Base-by-base conservation (phyloP, 2,888 invertebrate species). In the Acronicta psi region DNA sequence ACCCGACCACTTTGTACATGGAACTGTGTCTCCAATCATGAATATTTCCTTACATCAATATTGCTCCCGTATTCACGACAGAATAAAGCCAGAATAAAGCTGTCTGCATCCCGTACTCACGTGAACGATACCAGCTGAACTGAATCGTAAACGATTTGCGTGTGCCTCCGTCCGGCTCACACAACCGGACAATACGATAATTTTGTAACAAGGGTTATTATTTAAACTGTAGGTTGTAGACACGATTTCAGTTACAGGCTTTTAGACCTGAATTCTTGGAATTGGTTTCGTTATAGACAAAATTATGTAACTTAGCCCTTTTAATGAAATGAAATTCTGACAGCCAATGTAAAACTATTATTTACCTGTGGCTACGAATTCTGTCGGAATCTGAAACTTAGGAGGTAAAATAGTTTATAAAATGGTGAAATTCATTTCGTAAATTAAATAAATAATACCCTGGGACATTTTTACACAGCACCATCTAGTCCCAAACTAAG, bases 121-220 rank as follows among this genome's bases (percentile, higher is more conserved):
- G 23, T 23, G 29, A 16, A 18, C 20, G 38, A 40, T 29, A 25
- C 37, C 9, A 14, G 18, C 37, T 44, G 55, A 44, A 55, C 37
- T 41, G 43, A 47, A 38, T 52, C 55, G 69, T 56, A 49, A 69
- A 49, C 47, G 55, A 56, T 62, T 44, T 55, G 51, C 47, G 43
- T 55, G 46, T 41, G 36, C 37, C 36, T 43, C 43, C 25, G 17
- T 55, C 55, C 37, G 37, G 51, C 29, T 41, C 47, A 16, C 11
- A n/a, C 17, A 37, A 31, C 45, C 38, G 54, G 46, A 61, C 69
- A 43, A 37, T 42, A 47, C 23, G 41, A n/a, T 31, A 0, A 52
- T 18, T 23, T 42, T 1, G 37, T 55, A 36, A 50, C 63, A 42
- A 2, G 34, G 14, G 17, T 34, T 45, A 37, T 42, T 14, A 59